Conservation (phyloP, 2,888 invertebrate species). For the Trisateles emortualis region DNA sequence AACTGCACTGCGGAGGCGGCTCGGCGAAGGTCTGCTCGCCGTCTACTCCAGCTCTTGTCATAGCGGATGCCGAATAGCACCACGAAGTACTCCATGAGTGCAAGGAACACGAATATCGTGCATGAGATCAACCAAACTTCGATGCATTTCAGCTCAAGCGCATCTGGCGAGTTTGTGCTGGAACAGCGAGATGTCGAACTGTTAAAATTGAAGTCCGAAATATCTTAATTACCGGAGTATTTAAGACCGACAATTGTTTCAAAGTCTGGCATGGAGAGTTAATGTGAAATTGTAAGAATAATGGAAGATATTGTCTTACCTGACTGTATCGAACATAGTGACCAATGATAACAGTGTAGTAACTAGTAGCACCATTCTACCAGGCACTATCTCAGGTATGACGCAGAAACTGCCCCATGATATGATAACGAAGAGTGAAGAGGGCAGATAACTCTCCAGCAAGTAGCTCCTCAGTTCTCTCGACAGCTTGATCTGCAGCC, state of each 20-base stretch:
- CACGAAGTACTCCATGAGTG: slow-evolving; percentile 88
- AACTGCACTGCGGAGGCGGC: slow-evolving; percentile 80
- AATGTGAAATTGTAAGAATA: not conserved
- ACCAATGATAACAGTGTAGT: slow-evolving; percentile 88
- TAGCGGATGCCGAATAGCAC: slow-evolving; percentile 89
- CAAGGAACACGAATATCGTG: slow-evolving; percentile 89
- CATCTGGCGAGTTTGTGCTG: slow-evolving; percentile 89
- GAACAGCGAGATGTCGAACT: slow-evolving; percentile 30
- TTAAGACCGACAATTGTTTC: not conserved
- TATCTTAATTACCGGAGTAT: not conserved
- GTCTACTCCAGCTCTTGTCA: slow-evolving; percentile 88
- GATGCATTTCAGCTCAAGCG: slow-evolving; percentile 88
- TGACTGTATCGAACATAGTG: slow-evolving; percentile 90
- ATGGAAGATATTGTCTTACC: slow-evolving; percentile 61
- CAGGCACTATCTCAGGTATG: slow-evolving; percentile 89
- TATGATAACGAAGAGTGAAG: slow-evolving; percentile 88
- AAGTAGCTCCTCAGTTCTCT: slow-evolving; percentile 88
- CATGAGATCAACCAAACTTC: slow-evolving; percentile 90
- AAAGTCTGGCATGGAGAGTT: too few relatives aligned
- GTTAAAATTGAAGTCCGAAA: not conserved
- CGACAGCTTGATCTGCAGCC: slow-evolving; percentile 87
- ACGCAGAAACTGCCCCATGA: slow-evolving; percentile 90
- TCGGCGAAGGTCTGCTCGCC: slow-evolving; percentile 75
- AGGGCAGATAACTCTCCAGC: slow-evolving; percentile 88
- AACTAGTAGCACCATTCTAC: slow-evolving; percentile 88